These are phyloP conservation scores for Drosophila orosa DNA, from an alignment of 1,140 invertebrate species.

Conservation along the genomic window DNA sequence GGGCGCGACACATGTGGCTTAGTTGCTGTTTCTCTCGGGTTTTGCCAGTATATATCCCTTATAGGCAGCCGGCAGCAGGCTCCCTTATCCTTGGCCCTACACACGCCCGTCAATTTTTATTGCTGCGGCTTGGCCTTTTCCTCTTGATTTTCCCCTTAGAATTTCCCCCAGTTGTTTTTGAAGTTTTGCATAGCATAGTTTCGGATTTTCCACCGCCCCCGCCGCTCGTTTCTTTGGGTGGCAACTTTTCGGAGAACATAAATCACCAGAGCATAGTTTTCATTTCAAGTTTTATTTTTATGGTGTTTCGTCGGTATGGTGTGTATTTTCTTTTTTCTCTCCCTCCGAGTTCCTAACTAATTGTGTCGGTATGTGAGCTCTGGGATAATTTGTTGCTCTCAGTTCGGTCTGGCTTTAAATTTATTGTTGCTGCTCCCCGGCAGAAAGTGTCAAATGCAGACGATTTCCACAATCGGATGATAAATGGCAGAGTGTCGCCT, in stretches of 20 bases:
- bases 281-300: constrained; percentile 45
- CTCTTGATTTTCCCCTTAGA: neutral
- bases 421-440: constrained; percentile 55
- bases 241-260: constrained; percentile 63
- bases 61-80: constrained; percentile 38
- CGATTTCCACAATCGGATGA: constrained; percentile 58
- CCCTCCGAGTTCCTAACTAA: constrained; percentile 45
- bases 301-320: constrained; percentile 27
- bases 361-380: constrained; percentile 43
- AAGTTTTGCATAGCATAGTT: constrained; percentile 75
- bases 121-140: constrained; percentile 58
- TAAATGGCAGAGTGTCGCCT: constrained; percentile 33
- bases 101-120: constrained; percentile 62
- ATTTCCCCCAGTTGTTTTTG: constrained; percentile 55
- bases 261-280: constrained; percentile 68
- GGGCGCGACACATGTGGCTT: constrained; percentile 69
- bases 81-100: constrained; percentile 52
- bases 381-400: constrained; percentile 65
- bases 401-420: constrained; percentile 68
- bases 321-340: constrained; percentile 9
- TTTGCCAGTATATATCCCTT: constrained; percentile 23
- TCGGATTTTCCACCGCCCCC: constrained; percentile 31
- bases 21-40: constrained; percentile 26
- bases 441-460: constrained; percentile 69
- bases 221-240: constrained; percentile 21